Conservation (phyloP, 92 coral and sea anemone genomes). For the Chrysogorgia sp. region DNA sequence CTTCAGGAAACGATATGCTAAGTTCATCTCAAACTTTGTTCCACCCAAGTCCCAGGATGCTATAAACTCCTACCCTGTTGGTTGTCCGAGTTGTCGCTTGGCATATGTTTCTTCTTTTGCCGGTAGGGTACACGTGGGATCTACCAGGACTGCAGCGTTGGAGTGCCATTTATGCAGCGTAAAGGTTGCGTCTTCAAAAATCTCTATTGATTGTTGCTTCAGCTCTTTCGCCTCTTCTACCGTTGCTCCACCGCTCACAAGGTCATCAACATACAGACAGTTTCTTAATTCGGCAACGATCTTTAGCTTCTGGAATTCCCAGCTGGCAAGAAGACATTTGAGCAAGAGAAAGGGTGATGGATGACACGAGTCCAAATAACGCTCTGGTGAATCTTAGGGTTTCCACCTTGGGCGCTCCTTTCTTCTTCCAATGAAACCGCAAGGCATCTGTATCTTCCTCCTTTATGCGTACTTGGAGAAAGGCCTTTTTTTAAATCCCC, state of each 20-base stretch:
- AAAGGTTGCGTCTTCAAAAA: conserved; percentile 34
- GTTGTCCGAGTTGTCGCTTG: conserved; percentile 25
- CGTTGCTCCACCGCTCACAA: background rate
- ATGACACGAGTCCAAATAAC: too few relatives aligned
- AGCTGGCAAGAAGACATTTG: background rate
- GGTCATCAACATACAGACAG: background rate
- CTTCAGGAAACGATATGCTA: background rate
- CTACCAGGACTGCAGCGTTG: conserved; percentile 35
- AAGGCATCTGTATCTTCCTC: background rate
- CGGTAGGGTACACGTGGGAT: conserved; percentile 7
- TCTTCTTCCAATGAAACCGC: too few relatives aligned
- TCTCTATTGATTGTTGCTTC: conserved; percentile 25
- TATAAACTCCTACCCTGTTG: background rate
- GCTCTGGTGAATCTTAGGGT: too few relatives aligned
- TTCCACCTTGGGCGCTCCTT: too few relatives aligned
- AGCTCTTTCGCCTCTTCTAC: conserved; percentile 7
- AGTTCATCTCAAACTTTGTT: background rate
- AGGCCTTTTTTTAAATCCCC: too few relatives aligned
- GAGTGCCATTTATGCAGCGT: conserved; percentile 43
- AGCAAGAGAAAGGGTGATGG: too few relatives aligned
- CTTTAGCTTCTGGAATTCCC: background rate
- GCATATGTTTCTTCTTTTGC: conserved; percentile 28
- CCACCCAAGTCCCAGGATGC: background rate
- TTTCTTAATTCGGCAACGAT: background rate
- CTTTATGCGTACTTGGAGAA: background rate